Percentiles rank a stretch among this genome's conserved stretches.
phyloP scores from a whole-genome alignment of 2,797 vertebrate species.

The Alosa sapidissima region DNA sequence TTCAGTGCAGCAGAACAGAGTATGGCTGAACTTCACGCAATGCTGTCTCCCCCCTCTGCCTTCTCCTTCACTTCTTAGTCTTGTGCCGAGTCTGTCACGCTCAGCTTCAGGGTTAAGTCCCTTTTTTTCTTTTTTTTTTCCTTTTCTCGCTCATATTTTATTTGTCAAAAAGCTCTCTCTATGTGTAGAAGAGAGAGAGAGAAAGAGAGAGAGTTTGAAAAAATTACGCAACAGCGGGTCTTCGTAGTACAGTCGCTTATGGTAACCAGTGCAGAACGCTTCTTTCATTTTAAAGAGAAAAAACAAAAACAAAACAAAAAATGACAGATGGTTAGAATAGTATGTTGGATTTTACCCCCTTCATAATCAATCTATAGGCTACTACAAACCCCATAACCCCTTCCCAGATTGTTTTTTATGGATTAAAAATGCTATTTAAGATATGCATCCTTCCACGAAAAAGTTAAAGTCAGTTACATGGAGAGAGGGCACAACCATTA shows the following conservation, averaged over 20 bases:
- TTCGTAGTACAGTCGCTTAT: conserved; percentile 51
- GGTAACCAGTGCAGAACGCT: conserved; percentile 68
- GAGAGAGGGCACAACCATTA: conserved; percentile 45
- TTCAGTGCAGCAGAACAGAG: conserved; percentile 70
- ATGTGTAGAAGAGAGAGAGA: neutral
- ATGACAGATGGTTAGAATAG: conserved; percentile 19
- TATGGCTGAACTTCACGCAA: conserved; percentile 80
- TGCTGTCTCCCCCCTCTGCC: conserved; percentile 39
- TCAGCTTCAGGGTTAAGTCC: neutral
- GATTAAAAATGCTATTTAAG: conserved; percentile 35
- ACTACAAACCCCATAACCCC: conserved; percentile 48
- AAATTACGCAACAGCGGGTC: conserved; percentile 50
- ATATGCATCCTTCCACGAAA: conserved; percentile 37
- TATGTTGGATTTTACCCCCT: conserved; percentile 40
- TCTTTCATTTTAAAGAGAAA: conserved; percentile 53
- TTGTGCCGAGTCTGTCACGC: neutral
- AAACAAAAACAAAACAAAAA: conserved; percentile 36
- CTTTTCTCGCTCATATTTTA: conserved; percentile 27
- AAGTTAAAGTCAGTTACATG: conserved; percentile 41
- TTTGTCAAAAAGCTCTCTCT: conserved; percentile 27
- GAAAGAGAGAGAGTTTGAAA: conserved; percentile 51
- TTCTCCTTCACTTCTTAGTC: conserved; percentile 35
- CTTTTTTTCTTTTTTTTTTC: neutral
- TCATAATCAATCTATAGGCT: conserved; percentile 63
- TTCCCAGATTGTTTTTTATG: conserved; percentile 29